A percentile compares a stretch with the other conserved stretches of the same genome.
phyloP scores from a whole-genome alignment of 2,797 vertebrate genomes.

The Sebastes diaconus region DNA sequence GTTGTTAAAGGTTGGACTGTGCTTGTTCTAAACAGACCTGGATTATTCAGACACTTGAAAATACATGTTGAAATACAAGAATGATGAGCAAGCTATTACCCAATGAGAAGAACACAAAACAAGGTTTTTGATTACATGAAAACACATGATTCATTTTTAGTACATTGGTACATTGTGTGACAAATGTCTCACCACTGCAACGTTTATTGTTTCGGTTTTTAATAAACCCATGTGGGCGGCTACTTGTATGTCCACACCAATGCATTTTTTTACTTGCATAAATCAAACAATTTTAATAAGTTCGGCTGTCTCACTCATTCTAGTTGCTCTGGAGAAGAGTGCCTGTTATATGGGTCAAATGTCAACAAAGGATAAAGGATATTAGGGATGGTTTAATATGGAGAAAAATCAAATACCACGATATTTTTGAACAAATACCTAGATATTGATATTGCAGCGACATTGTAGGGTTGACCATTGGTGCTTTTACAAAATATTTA shows the following conservation, averaged over 20 bases:
- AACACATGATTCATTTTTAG: background rate
- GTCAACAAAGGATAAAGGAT: background rate
- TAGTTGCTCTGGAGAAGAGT: background rate
- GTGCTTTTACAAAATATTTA: too few relatives aligned
- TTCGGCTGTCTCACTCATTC: background rate
- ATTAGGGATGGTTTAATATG: too few relatives aligned
- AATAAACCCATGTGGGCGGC: background rate
- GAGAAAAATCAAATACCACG: too few relatives aligned
- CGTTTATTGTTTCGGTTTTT: background rate
- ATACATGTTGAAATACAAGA: slow-evolving; percentile 16
- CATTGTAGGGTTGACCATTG: too few relatives aligned
- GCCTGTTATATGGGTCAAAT: background rate
- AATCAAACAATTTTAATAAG: background rate
- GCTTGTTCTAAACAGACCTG: background rate
- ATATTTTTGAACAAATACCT: too few relatives aligned
- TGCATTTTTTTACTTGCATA: background rate
- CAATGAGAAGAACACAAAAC: background rate
- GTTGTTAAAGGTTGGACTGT: background rate
- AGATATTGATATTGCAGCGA: too few relatives aligned
- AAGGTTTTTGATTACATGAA: background rate
- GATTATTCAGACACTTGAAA: slow-evolving; percentile 10
- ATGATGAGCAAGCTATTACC: background rate
- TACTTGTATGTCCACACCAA: background rate
- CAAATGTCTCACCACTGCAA: background rate
- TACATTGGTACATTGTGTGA: background rate